Conservation (phyloP, 2,797 vertebrate species). For the Pogoniulus pusillus region DNA sequence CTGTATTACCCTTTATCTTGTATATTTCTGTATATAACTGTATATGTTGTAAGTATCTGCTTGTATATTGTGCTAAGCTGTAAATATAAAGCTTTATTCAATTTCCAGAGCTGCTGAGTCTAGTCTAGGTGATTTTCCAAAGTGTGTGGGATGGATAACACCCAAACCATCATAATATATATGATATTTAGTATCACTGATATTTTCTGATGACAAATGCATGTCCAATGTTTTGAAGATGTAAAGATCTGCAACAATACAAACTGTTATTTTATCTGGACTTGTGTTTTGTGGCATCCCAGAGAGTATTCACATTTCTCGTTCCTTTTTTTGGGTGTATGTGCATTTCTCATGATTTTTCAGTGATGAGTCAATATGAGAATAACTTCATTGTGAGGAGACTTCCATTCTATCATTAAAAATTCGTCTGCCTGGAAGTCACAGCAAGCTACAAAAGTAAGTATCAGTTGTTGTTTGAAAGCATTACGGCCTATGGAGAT, state of each 20-base stretch:
- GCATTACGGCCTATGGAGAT: slow-evolving; percentile 25
- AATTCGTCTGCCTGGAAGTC: slow-evolving; percentile 15
- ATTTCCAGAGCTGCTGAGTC: no score
- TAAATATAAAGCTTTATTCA: no score
- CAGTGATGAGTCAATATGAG: slow-evolving; percentile 30
- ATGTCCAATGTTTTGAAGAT: neutral
- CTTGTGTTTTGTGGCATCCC: slow-evolving; percentile 3
- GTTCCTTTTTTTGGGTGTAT: slow-evolving; percentile 37
- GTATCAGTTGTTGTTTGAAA: slow-evolving; percentile 51
- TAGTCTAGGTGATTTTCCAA: no score
- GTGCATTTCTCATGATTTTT: slow-evolving; percentile 38
- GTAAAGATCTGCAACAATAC: slow-evolving; percentile 22
- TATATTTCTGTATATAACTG: no score
- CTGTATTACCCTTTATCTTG: no score
- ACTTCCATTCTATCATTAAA: slow-evolving; percentile 35
- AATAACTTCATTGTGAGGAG: slow-evolving; percentile 46
- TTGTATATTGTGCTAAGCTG: no score
- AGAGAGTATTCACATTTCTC: slow-evolving; percentile 13
- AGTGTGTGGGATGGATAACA: no score
- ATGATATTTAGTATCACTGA: neutral
- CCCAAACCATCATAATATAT: no score
- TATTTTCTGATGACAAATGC: slow-evolving; percentile 6
- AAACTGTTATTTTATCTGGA: slow-evolving; percentile 43
- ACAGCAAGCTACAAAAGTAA: slow-evolving; percentile 54
- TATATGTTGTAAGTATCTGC: no score